Percentiles rank a stretch among this genome's conserved stretches.
Evolutionary conservation across 1,140 invertebrate species (phyloP).

Genomic region (Ptiloglossa arizonensis): DNA sequence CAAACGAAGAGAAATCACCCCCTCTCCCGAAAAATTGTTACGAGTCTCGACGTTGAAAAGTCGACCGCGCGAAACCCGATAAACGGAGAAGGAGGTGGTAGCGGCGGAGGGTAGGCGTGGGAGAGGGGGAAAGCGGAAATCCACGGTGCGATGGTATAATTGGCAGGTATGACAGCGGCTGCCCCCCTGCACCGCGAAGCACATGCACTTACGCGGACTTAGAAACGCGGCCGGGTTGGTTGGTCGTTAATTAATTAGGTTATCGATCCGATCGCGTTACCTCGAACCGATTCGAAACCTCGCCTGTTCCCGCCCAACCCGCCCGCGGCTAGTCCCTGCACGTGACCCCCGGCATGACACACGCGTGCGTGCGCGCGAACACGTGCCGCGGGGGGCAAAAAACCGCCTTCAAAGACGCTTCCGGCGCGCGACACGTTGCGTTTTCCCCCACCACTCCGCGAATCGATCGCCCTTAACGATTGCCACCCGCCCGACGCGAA

Average conservation of each 20-base stretch:
- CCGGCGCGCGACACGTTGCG: not conserved
- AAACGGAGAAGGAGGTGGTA: too few relatives aligned
- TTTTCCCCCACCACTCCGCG: not conserved
- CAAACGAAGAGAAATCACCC: too few relatives aligned
- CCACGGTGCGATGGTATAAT: too few relatives aligned
- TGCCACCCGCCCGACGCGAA: too few relatives aligned
- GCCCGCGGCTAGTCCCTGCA: not conserved
- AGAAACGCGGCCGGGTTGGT: not conserved
- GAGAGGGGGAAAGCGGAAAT: too few relatives aligned
- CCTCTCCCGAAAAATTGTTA: too few relatives aligned
- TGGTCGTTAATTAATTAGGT: constrained; percentile 53
- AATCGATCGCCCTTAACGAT: not conserved
- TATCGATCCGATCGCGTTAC: constrained; percentile 36
- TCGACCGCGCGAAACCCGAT: too few relatives aligned
- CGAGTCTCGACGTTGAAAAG: too few relatives aligned
- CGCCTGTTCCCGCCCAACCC: not conserved
- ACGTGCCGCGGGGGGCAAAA: constrained; percentile 19
- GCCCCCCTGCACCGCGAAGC: not conserved
- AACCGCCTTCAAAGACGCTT: not conserved
- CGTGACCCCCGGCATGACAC: constrained; percentile 2
- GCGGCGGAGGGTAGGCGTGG: too few relatives aligned
- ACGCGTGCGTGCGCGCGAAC: constrained; percentile 11
- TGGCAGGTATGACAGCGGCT: too few relatives aligned
- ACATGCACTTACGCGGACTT: not conserved
- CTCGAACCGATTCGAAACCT: not conserved